Conservation (phyloP, 64 coral and sea anemone genomes). For the Stichodactyla mertensii region DNA sequence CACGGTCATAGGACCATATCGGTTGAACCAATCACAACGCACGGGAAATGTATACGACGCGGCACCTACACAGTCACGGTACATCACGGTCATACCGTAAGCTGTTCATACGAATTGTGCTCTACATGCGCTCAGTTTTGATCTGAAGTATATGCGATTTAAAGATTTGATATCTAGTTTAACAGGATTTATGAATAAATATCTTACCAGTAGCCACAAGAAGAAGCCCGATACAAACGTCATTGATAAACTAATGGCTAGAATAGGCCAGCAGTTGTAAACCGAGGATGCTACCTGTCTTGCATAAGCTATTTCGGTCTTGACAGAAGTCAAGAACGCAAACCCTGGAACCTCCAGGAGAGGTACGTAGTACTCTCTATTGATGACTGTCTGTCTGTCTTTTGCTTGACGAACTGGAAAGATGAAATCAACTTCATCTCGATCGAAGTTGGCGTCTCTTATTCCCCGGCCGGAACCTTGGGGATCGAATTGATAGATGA, state of each 20-base stretch:
- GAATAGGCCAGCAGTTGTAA: slow-evolving; percentile 36
- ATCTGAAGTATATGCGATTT: too few relatives aligned
- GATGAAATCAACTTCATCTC: slow-evolving; percentile 7
- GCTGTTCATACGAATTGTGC: too few relatives aligned
- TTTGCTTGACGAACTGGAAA: slow-evolving; percentile 42
- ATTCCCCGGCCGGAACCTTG: not conserved
- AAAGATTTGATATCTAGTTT: too few relatives aligned
- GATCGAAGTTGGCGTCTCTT: not conserved
- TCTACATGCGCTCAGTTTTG: too few relatives aligned
- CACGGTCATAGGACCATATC: too few relatives aligned
- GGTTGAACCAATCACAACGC: too few relatives aligned
- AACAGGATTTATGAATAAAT: not conserved
- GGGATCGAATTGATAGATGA: slow-evolving; percentile 29
- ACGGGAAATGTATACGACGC: too few relatives aligned
- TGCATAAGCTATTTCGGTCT: slow-evolving; percentile 33
- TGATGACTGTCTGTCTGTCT: slow-evolving; percentile 9
- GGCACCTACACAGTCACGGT: too few relatives aligned
- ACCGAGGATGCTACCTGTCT: slow-evolving; percentile 37
- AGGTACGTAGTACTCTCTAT: slow-evolving; percentile 38
- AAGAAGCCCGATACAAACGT: slow-evolving; percentile 43
- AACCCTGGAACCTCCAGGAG: slow-evolving; percentile 63
- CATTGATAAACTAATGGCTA: slow-evolving; percentile 38
- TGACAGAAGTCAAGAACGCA: slow-evolving; percentile 45
- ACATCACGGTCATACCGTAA: too few relatives aligned
- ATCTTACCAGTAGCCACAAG: slow-evolving; percentile 66